Conservation (phyloP, 2,888 invertebrate species). For the Zygogramma bicolorata region DNA sequence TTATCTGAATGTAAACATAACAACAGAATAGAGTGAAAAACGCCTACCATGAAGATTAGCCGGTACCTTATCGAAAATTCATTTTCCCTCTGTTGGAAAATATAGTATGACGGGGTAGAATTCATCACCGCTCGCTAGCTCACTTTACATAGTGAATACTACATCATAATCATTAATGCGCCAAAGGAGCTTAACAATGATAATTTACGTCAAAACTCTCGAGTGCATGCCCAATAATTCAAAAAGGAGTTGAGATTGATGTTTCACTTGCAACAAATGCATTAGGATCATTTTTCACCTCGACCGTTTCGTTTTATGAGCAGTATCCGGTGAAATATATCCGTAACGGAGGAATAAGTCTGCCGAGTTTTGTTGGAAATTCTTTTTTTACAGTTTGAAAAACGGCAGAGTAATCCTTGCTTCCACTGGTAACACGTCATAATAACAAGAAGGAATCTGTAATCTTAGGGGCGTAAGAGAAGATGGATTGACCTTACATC, state of each 20-base stretch:
- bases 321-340: background rate
- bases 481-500: background rate
- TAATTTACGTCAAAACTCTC: background rate
- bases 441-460: background rate
- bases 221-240: background rate
- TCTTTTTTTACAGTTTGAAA: background rate
- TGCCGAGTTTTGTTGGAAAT: background rate
- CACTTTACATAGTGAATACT: background rate
- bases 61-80: no score
- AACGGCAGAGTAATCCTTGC: background rate
- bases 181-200: background rate
- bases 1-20: no score
- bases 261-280: background rate
- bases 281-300: background rate
- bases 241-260: background rate
- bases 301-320: background rate
- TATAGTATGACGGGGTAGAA: no score
- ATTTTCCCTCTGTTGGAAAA: background rate
- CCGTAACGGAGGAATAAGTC: background rate
- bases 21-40: no score
- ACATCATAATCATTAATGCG: background rate
- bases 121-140: no score
- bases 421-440: background rate
- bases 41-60: no score
- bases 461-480: background rate